phyloP scores from a whole-genome alignment of 53 echinoderm and acorn worm genomes.

The Echinometra lucunter region DNA sequence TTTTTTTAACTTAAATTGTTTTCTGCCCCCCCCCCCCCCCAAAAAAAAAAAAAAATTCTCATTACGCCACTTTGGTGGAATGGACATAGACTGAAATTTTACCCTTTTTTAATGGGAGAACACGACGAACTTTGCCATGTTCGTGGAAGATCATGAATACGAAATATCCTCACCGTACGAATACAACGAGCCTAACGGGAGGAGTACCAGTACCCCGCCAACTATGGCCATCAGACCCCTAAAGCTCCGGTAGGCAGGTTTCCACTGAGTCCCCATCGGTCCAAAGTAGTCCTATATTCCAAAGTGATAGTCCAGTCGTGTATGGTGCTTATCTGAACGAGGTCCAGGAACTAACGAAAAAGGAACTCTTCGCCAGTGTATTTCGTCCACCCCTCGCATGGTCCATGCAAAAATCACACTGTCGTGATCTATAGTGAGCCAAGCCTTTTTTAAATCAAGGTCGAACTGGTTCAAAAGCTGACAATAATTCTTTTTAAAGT shows the following conservation, averaged over 20 bases:
- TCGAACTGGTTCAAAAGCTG: not conserved
- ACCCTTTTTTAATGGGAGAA: too few species aligned
- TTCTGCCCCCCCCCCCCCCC: too few species aligned
- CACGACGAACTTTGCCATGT: too few species aligned
- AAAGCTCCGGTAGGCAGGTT: conserved; percentile 17
- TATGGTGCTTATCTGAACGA: not conserved
- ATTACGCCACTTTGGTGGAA: too few species aligned
- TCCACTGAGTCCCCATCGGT: not conserved
- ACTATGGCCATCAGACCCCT: conserved; percentile 73
- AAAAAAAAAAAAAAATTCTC: too few species aligned
- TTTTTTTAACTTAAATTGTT: too few species aligned
- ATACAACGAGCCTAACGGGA: conserved; percentile 78
- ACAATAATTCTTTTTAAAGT: not conserved
- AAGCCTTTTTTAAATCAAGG: not conserved
- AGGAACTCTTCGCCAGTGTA: not conserved
- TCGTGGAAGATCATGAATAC: not conserved
- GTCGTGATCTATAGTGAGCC: not conserved
- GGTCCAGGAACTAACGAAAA: not conserved
- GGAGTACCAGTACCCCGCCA: conserved; percentile 75
- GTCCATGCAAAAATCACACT: not conserved
- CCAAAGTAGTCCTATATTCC: not conserved
- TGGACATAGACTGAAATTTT: too few species aligned
- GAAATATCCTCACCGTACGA: conserved; percentile 73
- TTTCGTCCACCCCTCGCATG: not conserved
- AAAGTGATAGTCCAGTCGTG: not conserved